Evolutionary conservation across 2,797 vertebrate species (phyloP), one percentile per base, ranked within the genome.

Genomic region (Hyperoplus lanceolatus): DNA sequence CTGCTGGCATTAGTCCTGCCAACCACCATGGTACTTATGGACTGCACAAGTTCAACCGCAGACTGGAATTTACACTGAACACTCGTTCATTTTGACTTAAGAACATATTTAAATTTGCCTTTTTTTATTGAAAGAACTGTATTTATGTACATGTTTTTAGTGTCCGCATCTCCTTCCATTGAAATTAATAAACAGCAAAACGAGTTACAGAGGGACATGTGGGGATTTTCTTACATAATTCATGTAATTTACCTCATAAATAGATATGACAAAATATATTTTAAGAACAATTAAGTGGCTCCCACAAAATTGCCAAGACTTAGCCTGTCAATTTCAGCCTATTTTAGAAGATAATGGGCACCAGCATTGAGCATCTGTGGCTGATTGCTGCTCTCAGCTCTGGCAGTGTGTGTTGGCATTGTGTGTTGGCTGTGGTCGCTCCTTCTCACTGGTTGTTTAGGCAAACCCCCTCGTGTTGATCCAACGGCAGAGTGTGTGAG

Each of bases 361-460:
- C 70, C 57, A 51, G 36, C 58, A 15, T 46, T 4, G 59, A 70
- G 63, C 59, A 63, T 81, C 59, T 73, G 67, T 62, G 64, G 39
- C 64, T 75, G 63, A 78, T 60, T 66, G 50, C 42, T 15, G 11
- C 74, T 61, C 49, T 70, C 58, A 41, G 78, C 63, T 75, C 57
- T 77, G 70, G 75, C 76, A 75, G 55, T 1, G 45, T 6, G 72
- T 66, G 29, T 70, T 84, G 66, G 58, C 51, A 55, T 75, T 60
- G 75, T 72, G 18, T 59, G 60, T 14, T 78, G 64, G 67, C 73
- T 49, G 29, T 4, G 12, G 71, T 64, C 12, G 6, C 46, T 43
- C 56, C 65, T 72, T 68, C 73, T 82, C 84, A 64, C 55, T 51
- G 75, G 58, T 69, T 48, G 55, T 81, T 74, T 73, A 18, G 68